Evolutionary conservation across 2,113 vertebrate species (phyloP).

Genomic region (Microtus montanus): DNA sequence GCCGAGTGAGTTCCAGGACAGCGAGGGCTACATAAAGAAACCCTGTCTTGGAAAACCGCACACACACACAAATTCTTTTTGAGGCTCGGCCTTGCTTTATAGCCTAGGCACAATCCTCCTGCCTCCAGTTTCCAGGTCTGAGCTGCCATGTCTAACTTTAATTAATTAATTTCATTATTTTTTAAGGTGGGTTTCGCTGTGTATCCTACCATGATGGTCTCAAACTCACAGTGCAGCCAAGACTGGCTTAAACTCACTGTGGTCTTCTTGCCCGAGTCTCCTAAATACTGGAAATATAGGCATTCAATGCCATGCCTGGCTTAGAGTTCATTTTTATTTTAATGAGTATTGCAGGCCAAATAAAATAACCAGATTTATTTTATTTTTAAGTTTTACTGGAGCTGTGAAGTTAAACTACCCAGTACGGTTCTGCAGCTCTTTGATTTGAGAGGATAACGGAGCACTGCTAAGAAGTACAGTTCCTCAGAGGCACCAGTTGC

Average conservation of each 20-base stretch:
- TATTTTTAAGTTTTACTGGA: background rate
- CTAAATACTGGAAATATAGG: background rate
- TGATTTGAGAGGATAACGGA: slow-evolving; percentile 9
- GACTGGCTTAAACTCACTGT: no score
- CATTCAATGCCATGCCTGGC: background rate
- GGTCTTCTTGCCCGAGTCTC: background rate
- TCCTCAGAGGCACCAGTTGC: background rate
- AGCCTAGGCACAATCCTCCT: background rate
- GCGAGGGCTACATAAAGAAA: background rate
- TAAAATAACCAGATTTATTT: background rate
- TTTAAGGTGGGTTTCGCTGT: background rate
- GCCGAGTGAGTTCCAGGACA: background rate
- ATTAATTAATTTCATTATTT: background rate
- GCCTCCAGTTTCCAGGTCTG: background rate
- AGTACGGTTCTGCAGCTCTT: background rate
- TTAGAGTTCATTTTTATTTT: slow-evolving; percentile 29
- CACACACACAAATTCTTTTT: background rate
- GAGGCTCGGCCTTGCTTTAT: background rate
- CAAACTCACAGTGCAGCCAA: no score
- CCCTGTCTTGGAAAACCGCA: background rate
- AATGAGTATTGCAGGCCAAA: background rate
- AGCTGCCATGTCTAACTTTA: background rate
- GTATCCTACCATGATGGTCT: background rate
- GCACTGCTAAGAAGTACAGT: background rate
- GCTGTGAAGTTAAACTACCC: background rate